Evolutionary conservation across 2,797 vertebrate genomes (phyloP), one percentile per base, ranked within the genome.

Genomic region (Synanceia verrucosa): DNA sequence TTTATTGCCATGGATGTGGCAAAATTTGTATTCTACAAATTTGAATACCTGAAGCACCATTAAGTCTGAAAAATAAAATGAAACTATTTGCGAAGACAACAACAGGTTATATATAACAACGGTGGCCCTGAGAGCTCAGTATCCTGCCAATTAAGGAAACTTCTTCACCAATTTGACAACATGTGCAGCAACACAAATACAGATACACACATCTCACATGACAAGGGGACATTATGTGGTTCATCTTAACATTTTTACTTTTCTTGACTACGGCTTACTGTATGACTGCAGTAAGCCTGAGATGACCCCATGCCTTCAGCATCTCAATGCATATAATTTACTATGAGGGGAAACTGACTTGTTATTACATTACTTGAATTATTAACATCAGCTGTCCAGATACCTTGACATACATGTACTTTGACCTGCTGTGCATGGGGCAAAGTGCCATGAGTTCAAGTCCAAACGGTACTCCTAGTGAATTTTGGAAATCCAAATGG

Each of bases 1-100:
- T 85, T 75, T 53, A 64, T 56, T 69, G 37, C 50, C 43, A 23
- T 36, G 50, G 56, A 59, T 53, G 28, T 62, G 28, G n/a, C 13
- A 23, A 1, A 47, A 19, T n/a, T n/a, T n/a, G n/a, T n/a, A n/a
- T n/a, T n/a, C n/a, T n/a, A n/a, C n/a, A n/a, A n/a, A n/a, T n/a
- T n/a, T n/a, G n/a, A n/a, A n/a, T n/a, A n/a, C n/a, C n/a, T n/a
- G n/a, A n/a, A n/a, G n/a, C n/a, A n/a, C n/a, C n/a, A n/a, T 43
- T 43, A 43, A 0, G 3, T 43, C 39, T 41, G 39, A 41, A 41
- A 41, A 7, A n/a, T 41, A 9, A 16, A 41, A n/a, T 41, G 18
- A 4, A 41, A 41, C 0, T n/a, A 41, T 2, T 1, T 41, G 39
- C 18, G 18, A 41, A 41, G 39, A 41, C 37, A 39, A 8, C 37